Evolutionary conservation across 1,140 invertebrate genomes (phyloP).

Genomic region (Monomorium pharaonis): DNA sequence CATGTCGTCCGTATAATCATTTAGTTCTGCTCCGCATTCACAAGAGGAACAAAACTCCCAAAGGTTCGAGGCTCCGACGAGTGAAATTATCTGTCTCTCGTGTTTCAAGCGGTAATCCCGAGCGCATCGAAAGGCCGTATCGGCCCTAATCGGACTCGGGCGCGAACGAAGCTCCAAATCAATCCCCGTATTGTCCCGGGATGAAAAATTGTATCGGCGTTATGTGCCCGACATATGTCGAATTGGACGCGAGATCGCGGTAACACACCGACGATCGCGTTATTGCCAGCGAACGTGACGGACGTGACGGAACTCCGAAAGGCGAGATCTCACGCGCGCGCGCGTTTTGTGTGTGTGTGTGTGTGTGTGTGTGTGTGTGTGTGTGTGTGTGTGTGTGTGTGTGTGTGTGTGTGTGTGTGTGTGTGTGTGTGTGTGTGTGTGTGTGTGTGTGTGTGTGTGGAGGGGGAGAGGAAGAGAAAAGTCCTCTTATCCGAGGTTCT

Average conservation of each 20-base stretch:
- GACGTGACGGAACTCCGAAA: slow-evolving; percentile 20
- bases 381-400: background rate
- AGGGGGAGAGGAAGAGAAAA: slow-evolving; percentile 9
- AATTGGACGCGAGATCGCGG: background rate
- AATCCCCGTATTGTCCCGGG: background rate
- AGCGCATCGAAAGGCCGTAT: background rate
- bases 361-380: background rate
- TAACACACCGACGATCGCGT: slow-evolving; percentile 11
- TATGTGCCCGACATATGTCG: background rate
- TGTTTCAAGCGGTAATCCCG: background rate
- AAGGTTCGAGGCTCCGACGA: background rate
- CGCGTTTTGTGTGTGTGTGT: background rate
- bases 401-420: background rate
- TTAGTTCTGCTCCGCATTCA: background rate
- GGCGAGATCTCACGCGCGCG: background rate
- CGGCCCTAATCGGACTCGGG: background rate
- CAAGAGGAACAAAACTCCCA: background rate
- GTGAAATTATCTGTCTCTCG: background rate
- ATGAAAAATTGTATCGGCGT: background rate
- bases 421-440: background rate
- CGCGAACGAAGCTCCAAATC: background rate
- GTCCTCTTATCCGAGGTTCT: background rate
- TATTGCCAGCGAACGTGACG: slow-evolving; percentile 21
- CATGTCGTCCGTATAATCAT: background rate
- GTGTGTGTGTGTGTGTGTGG: background rate